A percentile compares a stretch with the other conserved stretches of the same genome.
phyloP scores from a whole-genome alignment of 2,888 invertebrate genomes.

The Spicauda simplicius region DNA sequence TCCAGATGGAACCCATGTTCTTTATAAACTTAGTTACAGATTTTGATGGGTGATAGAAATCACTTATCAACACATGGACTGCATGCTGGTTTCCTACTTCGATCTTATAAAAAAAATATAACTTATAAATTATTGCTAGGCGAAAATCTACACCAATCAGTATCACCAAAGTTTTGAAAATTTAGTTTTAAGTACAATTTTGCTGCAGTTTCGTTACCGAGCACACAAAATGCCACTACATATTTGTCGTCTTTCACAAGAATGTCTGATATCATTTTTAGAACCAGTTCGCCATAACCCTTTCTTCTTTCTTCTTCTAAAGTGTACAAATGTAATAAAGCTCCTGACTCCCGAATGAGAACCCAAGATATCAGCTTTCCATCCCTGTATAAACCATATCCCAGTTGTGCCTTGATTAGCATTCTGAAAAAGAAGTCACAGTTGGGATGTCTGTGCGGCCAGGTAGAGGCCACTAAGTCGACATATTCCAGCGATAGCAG shows the following conservation, averaged over 20 bases:
- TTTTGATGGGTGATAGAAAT: too few relatives aligned
- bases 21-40: too few relatives aligned
- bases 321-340: slow-evolving; percentile 61
- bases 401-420: slow-evolving; percentile 54
- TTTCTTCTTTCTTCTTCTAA: slow-evolving; percentile 54
- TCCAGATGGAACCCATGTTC: too few relatives aligned
- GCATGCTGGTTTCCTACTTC: too few relatives aligned
- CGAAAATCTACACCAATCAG: slow-evolving; percentile 50
- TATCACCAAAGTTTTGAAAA: slow-evolving; percentile 44
- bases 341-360: slow-evolving; percentile 59
- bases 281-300: slow-evolving; percentile 58
- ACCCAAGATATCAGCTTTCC: slow-evolving; percentile 56
- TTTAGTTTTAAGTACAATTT: slow-evolving; percentile 60
- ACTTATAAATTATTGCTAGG: neutral
- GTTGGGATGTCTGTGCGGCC: slow-evolving; percentile 57
- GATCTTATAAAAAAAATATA: too few relatives aligned
- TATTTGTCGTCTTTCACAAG: slow-evolving; percentile 51
- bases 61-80: too few relatives aligned
- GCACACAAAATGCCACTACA: slow-evolving; percentile 54
- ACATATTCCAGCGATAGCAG: slow-evolving; percentile 51
- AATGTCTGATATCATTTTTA: slow-evolving; percentile 57
- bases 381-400: slow-evolving; percentile 57
- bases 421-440: slow-evolving; percentile 55
- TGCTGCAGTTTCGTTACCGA: slow-evolving; percentile 53
- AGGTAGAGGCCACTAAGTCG: slow-evolving; percentile 52